Evolutionary conservation across 92 coral and sea anemone genomes (phyloP).

Genomic region (Galaxea fascicularis): DNA sequence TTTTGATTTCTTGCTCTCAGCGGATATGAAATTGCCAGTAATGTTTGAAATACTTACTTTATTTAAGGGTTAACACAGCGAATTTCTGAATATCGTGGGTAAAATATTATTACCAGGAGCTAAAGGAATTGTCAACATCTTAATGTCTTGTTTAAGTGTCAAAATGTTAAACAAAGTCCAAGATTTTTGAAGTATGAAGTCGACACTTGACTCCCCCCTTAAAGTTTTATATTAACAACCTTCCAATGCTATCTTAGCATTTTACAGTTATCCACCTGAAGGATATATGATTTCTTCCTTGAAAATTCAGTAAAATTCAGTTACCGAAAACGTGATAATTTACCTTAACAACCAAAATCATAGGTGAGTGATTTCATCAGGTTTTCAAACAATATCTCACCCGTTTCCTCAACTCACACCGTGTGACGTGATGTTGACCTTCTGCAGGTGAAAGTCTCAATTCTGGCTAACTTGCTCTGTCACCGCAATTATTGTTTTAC

Average conservation of each 20-base stretch:
- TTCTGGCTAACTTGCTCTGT: neutral
- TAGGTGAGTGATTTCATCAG: constrained; percentile 46
- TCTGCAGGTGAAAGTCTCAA: constrained; percentile 1
- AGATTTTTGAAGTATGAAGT: neutral
- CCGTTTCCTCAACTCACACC: constrained; percentile 21
- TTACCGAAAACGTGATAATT: neutral
- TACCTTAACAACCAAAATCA: neutral
- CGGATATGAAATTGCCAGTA: neutral
- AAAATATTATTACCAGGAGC: too few relatives aligned
- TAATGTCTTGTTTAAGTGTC: too few relatives aligned
- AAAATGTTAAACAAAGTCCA: too few relatives aligned
- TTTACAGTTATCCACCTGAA: neutral
- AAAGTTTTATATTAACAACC: neutral
- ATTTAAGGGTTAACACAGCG: too few relatives aligned
- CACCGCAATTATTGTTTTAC: neutral
- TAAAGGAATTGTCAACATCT: too few relatives aligned
- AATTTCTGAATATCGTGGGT: too few relatives aligned
- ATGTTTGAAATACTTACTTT: too few relatives aligned
- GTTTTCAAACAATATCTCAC: constrained; percentile 32
- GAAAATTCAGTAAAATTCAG: neutral
- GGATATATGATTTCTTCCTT: neutral
- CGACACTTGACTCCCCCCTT: neutral
- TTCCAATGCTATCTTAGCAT: neutral
- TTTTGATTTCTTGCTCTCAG: neutral
- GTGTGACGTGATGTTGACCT: constrained; percentile 33